These are phyloP conservation scores for Drosophila willistoni DNA, from an alignment of 1,140 invertebrate genomes.

Conservation along the genomic window DNA sequence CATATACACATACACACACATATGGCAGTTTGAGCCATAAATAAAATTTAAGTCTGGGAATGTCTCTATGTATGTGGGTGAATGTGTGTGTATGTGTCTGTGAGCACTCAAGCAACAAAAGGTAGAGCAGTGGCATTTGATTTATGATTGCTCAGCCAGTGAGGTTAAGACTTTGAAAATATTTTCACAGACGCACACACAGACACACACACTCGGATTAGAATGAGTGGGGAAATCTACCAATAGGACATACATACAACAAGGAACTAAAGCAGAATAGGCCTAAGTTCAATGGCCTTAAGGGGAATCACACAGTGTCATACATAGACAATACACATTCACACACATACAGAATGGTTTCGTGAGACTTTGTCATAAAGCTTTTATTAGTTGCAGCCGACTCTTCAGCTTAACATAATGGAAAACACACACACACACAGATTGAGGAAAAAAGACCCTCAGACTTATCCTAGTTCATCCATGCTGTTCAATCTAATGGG, in stretches of 20 bases:
- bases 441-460: neutral
- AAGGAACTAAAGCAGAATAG: conserved; percentile 28
- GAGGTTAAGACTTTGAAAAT: conserved; percentile 80
- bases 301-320: conserved; percentile 1
- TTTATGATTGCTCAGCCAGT: conserved; percentile 78
- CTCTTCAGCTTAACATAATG: conserved; percentile 54
- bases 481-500: conserved; percentile 74
- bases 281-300: conserved; percentile 49
- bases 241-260: neutral
- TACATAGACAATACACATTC: neutral
- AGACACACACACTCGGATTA: conserved; percentile 29
- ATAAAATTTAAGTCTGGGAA: conserved; percentile 75
- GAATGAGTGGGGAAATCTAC: conserved; percentile 15
- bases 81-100: conserved; percentile 22
- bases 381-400: conserved; percentile 68
- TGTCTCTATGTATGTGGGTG: conserved; percentile 31
- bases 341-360: conserved; percentile 20
- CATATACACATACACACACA: conserved; percentile 16
- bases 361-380: conserved; percentile 52
- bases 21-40: conserved; percentile 64
- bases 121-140: conserved; percentile 75
- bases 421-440: conserved; percentile 34
- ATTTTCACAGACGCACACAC: conserved; percentile 72
- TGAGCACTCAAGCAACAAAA: conserved; percentile 77
- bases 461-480: conserved; percentile 44